Percentiles rank a stretch among this genome's conserved stretches.
phyloP scores from a whole-genome alignment of 2,113 vertebrate species.

The Vombatus ursinus region DNA sequence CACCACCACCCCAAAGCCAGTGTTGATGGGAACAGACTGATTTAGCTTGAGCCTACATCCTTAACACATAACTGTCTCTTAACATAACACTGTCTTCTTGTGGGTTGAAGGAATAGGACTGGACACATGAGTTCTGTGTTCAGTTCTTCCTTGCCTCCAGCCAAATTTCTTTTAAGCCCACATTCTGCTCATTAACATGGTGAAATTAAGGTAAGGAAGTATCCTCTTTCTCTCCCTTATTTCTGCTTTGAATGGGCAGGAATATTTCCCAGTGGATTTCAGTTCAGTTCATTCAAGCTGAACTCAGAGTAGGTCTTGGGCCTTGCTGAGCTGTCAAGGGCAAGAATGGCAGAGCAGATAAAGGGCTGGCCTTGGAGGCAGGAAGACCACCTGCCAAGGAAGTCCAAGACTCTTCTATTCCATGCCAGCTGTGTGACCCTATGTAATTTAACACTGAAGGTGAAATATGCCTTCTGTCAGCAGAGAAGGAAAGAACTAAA shows the following conservation, averaged over 20 bases:
- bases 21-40: background rate
- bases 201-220: background rate
- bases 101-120: background rate
- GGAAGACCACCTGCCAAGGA: background rate
- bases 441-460: background rate
- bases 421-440: background rate
- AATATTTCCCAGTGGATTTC: background rate
- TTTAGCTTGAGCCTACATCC: background rate
- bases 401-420: background rate
- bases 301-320: background rate
- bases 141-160: background rate
- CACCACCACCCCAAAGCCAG: background rate
- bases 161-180: background rate
- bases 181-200: background rate
- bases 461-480: background rate
- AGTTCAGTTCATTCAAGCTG: background rate
- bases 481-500: background rate
- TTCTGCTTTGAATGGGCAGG: background rate
- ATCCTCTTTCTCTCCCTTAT: background rate
- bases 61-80: background rate
- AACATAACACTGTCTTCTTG: background rate
- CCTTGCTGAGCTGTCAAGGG: background rate
- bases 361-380: background rate
- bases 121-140: background rate
- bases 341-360: background rate